Evolutionary conservation across 2,888 invertebrate species (phyloP).

Genomic region (Plebejus melissa): DNA sequence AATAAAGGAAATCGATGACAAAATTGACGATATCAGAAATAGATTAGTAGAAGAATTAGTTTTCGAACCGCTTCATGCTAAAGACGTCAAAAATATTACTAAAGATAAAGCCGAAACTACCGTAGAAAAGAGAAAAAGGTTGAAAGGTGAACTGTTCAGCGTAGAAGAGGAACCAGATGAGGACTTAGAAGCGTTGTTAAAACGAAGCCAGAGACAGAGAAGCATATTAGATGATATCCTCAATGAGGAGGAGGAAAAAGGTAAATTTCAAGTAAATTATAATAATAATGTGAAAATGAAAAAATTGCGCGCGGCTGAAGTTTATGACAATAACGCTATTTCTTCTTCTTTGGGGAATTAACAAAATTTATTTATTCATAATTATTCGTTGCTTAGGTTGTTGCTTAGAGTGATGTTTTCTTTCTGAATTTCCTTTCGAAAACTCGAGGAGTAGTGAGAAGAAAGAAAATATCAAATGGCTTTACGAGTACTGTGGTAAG

Average conservation of each 20-base stretch:
- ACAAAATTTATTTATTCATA: slow-evolving; percentile 38
- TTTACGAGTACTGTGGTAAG: slow-evolving; percentile 32
- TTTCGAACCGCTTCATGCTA: slow-evolving; percentile 49
- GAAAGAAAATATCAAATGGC: slow-evolving; percentile 35
- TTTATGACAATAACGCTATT: slow-evolving; percentile 64
- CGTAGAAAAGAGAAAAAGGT: slow-evolving; percentile 59
- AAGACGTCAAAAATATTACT: slow-evolving; percentile 59
- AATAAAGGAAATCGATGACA: slow-evolving; percentile 42
- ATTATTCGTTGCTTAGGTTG: slow-evolving; percentile 45
- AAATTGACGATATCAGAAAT: slow-evolving; percentile 63
- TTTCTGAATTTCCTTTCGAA: slow-evolving; percentile 41
- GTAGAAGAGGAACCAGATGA: slow-evolving; percentile 78
- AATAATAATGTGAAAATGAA: slow-evolving; percentile 49
- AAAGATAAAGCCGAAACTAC: slow-evolving; percentile 63
- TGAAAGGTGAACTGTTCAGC: slow-evolving; percentile 51
- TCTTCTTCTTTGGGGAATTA: slow-evolving; percentile 52
- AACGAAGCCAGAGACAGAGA: slow-evolving; percentile 83
- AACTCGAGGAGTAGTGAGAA: neutral
- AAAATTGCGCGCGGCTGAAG: slow-evolving; percentile 55
- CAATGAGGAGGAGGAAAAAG: slow-evolving; percentile 79
- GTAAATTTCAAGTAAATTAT: slow-evolving; percentile 65
- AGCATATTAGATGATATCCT: slow-evolving; percentile 84
- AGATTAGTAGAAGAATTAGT: slow-evolving; percentile 69
- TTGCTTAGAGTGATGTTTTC: slow-evolving; percentile 45
- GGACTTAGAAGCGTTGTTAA: slow-evolving; percentile 81